phyloP scores from a whole-genome alignment of 2,113 vertebrate species.

The Saguinus imperator region DNA sequence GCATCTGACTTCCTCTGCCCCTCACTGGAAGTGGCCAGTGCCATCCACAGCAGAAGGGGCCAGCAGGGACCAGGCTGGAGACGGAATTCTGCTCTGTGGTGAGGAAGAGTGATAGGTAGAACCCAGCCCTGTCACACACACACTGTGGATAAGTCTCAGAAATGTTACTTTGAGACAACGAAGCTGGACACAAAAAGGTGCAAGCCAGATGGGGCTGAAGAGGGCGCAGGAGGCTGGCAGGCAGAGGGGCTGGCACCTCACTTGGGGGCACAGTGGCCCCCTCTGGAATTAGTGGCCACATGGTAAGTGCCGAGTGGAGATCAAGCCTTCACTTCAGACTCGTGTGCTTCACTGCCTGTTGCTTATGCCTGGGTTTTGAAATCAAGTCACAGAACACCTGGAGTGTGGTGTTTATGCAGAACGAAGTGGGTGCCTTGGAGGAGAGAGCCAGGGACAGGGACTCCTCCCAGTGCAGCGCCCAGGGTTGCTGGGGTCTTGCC shows the following conservation, averaged over 20 bases:
- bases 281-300: neutral
- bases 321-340: too few species aligned
- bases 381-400: neutral
- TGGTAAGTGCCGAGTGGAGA: neutral
- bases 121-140: neutral
- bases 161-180: neutral
- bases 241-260: neutral
- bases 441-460: rapidly evolving
- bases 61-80: rapidly evolving
- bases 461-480: neutral
- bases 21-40: rapidly evolving
- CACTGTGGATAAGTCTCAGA: neutral
- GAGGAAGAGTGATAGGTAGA: too few species aligned
- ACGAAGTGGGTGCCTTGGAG: too few species aligned
- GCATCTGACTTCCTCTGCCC: neutral
- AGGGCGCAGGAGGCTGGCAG: neutral
- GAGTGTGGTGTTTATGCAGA: neutral
- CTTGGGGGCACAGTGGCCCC: neutral
- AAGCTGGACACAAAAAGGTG: neutral
- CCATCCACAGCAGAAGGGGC: neutral
- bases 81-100: neutral
- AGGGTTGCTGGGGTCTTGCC: neutral
- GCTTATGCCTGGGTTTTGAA: neutral
- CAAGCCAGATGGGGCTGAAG: neutral
- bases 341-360: neutral